Evolutionary conservation across 2,113 vertebrate species (phyloP).

Genomic region (Oxyruncus cristatus): DNA sequence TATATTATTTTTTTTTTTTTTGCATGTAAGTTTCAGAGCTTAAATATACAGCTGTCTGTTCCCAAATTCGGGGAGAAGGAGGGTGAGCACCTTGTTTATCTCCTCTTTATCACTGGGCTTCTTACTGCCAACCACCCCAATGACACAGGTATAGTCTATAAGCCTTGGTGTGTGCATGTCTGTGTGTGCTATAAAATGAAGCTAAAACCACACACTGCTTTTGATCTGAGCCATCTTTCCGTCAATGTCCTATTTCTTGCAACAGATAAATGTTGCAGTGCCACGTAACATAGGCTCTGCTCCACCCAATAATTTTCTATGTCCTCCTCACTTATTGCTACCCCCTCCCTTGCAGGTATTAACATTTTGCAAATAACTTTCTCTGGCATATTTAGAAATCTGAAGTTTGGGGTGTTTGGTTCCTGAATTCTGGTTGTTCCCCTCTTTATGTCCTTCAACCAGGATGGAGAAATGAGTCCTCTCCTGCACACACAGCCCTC

Average conservation of each 20-base stretch:
- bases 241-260: background rate
- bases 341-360: background rate
- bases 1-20: background rate
- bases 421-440: background rate
- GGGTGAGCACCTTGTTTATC: background rate
- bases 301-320: background rate
- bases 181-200: background rate
- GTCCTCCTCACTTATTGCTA: background rate
- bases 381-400: background rate
- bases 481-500: background rate
- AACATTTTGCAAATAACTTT: background rate
- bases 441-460: background rate
- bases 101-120: background rate
- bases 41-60: background rate
- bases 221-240: background rate
- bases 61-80: background rate
- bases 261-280: background rate
- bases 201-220: background rate
- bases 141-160: accelerated
- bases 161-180: background rate
- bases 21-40: background rate
- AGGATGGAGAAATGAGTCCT: background rate
- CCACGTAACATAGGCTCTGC: background rate
- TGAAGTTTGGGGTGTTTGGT: background rate
- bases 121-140: background rate